Evolutionary conservation across 2,888 invertebrate species (phyloP).

Genomic region (Plagodis dolabraria): DNA sequence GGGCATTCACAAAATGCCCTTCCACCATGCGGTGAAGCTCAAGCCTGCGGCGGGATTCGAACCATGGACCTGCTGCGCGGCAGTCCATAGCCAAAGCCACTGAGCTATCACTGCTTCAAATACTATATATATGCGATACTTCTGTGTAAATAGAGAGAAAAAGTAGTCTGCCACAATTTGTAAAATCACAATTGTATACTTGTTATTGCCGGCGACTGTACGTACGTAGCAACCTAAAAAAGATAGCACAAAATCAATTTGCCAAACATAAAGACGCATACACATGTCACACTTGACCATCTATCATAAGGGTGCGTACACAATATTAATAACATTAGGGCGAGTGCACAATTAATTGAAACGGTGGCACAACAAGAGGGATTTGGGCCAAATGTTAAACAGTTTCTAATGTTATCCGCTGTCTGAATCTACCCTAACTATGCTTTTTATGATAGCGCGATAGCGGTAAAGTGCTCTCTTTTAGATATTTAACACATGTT

Average conservation of each 20-base stretch:
- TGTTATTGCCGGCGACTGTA: no score
- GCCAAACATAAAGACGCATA: conserved; percentile 60
- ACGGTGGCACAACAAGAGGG: conserved; percentile 50
- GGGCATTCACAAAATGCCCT: no score
- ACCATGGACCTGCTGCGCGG: no score
- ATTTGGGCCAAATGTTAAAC: conserved; percentile 75
- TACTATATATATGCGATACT: no score
- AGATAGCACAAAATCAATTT: conserved; percentile 63
- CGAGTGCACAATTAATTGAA: conserved; percentile 72
- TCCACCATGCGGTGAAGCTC: no score
- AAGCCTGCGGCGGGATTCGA: no score
- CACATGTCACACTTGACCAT: conserved; percentile 77
- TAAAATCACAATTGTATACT: no score
- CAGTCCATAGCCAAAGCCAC: no score
- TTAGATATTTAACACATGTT: conserved; percentile 30
- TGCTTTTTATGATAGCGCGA: conserved; percentile 37
- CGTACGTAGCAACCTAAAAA: conserved; percentile 9
- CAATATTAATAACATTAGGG: conserved; percentile 69
- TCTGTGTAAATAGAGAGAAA: no score
- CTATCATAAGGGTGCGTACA: conserved; percentile 62
- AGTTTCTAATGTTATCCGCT: conserved; percentile 72
- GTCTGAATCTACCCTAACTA: conserved; percentile 42
- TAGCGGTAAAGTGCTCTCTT: conserved; percentile 33
- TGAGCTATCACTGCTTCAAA: no score
- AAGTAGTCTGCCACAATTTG: no score